Base-by-base conservation (phyloP, 2,797 vertebrate species). In the Pteronotus mesoamericanus region DNA sequence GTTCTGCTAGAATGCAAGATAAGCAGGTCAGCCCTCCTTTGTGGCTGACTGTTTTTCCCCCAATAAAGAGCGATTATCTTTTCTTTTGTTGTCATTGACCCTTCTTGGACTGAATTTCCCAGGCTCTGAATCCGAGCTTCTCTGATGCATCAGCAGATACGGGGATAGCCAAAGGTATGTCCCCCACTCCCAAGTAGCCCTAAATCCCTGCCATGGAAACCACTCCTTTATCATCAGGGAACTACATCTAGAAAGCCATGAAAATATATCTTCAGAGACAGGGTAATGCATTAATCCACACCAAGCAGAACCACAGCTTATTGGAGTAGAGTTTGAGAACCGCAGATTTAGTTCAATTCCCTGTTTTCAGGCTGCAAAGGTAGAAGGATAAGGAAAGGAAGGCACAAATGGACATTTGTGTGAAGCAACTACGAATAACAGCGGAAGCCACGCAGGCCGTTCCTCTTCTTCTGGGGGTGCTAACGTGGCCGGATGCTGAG, bases 1-100 rank as follows among this genome's bases (percentile, higher is more conserved):
- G 53, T 69, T 88, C 74, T 95, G 92, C 96, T 94, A 97, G 94
- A 95, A 94, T 55, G 86, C 82, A 64, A 93, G 95, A 97, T 86
- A 93, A 94, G 96, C 92, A 48, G 59, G 77, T 46, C 22, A 1
- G 71, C 46, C 75, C 66, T 89, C 94, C 61, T 95, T 84, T 85
- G 89, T 19, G 29, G 72, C 64, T 91, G 74, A 46, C 78, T 84
- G 88, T 80, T 79, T n/a, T 10, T 71, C 57, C 4, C 44, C 72
- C 93, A 80, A 2, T 90, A 77, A 90, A 96, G 86, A 97, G 77
- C 0, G 68, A 95, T 94, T 87, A 93, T 95, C 96, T 94, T 96
- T 86, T 59, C 42, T 94, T 97, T 93, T 92, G 34, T 95, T 93
- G 95, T 93, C 85, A 55, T 86, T 90, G 96, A 95, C 95, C 89